phyloP scores from a whole-genome alignment of 2,797 vertebrate genomes.

The Catharus ustulatus region DNA sequence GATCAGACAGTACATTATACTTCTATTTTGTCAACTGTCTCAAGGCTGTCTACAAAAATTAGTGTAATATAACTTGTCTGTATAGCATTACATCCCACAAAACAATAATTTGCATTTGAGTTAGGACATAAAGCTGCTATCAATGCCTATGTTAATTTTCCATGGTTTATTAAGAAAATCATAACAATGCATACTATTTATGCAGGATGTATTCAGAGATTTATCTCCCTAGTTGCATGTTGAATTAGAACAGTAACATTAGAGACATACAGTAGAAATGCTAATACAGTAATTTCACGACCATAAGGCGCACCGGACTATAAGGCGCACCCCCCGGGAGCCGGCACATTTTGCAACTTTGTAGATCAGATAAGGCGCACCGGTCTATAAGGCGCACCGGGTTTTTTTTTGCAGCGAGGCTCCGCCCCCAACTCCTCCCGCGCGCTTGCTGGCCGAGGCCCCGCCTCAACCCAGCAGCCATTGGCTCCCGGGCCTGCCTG shows the following conservation, averaged over 20 bases:
- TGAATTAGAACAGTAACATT: constrained; percentile 71
- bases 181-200: constrained; percentile 62
- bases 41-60: constrained; percentile 45
- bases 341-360: too few species aligned
- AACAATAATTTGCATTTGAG: constrained; percentile 48
- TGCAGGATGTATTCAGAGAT: constrained; percentile 60
- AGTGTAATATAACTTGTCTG: constrained; percentile 40
- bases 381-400: too few species aligned
- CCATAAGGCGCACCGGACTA: too few species aligned
- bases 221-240: constrained; percentile 69
- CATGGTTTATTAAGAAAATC: constrained; percentile 70
- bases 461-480: too few species aligned
- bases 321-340: too few species aligned
- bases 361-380: too few species aligned
- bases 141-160: constrained; percentile 66
- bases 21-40: constrained; percentile 40
- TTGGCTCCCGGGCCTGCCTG: too few species aligned
- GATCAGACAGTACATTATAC: constrained; percentile 11
- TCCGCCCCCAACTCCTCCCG: too few species aligned
- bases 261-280: constrained; percentile 20
- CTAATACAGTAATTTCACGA: too few species aligned
- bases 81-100: constrained; percentile 6
- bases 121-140: constrained; percentile 27
- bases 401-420: too few species aligned
- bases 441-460: too few species aligned